Evolutionary conservation across 2,797 vertebrate genomes (phyloP), one percentile per base, ranked within the genome.

Genomic region (Chelon labrosus): DNA sequence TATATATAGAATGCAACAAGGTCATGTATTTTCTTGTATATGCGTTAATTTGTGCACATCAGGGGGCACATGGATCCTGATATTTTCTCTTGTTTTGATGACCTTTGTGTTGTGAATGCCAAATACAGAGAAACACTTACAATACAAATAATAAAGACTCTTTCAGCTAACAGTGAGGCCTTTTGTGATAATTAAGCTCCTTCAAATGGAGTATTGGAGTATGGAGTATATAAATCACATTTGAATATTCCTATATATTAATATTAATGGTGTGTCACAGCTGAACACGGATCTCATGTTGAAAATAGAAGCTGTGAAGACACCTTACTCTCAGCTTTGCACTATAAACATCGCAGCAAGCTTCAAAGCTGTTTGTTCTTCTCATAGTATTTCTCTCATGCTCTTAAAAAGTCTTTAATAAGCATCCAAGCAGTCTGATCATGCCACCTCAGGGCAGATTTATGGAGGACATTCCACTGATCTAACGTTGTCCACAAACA

Each of bases 11-110:
- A 77, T 65, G 38, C 53, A 68, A 46, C 58, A 41, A 67, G 79
- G 82, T 89, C 68, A 60, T 83, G 58, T 44, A 60, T 72, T 75
- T 77, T 81, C 61, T 9, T 20, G 47, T 8, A 5, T 53, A 73
- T 82, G 63, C 77, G 65, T 47, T 53, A 49, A 73, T 49, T 65
- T 41, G 49, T 42, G 56, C 51, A 70, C 46, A 46, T 51, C 35
- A 54, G 37, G 41, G 35, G 20, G 13, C 22, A 59, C 73, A 47
- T 44, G 52, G 68, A 73, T 68, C 69, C 71, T 60, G n/a, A 78
- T 54, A 55, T 47, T 65, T 44, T 35, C 31, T 55, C 50, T 70
- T 61, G 58, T 20, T 38, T 44, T 51, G 25, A 60, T 59, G 65
- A 71, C 58, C 59, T 47, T 37, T 25, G 19, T 37, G 5, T 46